Percentiles rank a stretch among this genome's conserved stretches.
These are phyloP conservation scores for Bacillus rossius DNA, from an alignment of 1,140 invertebrate species.

Conservation along the genomic window DNA sequence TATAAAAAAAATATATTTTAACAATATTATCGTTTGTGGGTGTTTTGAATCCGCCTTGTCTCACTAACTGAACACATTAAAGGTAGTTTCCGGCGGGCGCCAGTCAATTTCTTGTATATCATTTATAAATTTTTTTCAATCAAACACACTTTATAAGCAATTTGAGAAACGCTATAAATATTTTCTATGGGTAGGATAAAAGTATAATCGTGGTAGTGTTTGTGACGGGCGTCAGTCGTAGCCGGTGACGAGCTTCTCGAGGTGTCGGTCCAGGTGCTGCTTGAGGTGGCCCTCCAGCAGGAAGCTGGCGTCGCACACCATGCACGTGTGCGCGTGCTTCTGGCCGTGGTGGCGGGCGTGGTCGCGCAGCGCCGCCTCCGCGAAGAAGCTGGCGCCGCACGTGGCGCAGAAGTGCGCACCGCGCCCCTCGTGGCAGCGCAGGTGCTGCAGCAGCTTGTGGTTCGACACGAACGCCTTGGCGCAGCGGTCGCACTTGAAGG, in stretches of 20 bases:
- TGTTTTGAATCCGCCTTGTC: no score
- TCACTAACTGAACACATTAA: no score
- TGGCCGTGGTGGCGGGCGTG: constrained; percentile 5
- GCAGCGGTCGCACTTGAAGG: constrained; percentile 53
- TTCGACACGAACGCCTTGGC: constrained; percentile 57
- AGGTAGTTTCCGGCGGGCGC: no score
- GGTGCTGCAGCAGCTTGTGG: constrained; percentile 52
- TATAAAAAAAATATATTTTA: no score
- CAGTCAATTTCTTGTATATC: no score
- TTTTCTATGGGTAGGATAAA: no score
- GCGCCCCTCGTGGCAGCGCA: constrained; percentile 44
- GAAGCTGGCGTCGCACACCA: constrained; percentile 7
- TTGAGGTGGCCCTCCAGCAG: constrained; percentile 11
- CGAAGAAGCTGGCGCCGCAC: constrained; percentile 33
- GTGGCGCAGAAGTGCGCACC: constrained; percentile 45
- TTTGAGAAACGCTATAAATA: no score
- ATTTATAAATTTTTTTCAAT: no score
- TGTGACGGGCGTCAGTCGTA: no score
- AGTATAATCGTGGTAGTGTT: no score
- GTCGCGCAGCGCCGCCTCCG: constrained; percentile 9
- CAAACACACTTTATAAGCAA: no score
- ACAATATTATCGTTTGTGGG: no score
- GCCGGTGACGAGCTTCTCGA: neutral
- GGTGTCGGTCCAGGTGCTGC: constrained; percentile 13
- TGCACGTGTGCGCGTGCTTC: constrained; percentile 1